Evolutionary conservation across 2,113 vertebrate species (phyloP), one percentile per base, ranked within the genome.

Genomic region (Callorhinus ursinus): DNA sequence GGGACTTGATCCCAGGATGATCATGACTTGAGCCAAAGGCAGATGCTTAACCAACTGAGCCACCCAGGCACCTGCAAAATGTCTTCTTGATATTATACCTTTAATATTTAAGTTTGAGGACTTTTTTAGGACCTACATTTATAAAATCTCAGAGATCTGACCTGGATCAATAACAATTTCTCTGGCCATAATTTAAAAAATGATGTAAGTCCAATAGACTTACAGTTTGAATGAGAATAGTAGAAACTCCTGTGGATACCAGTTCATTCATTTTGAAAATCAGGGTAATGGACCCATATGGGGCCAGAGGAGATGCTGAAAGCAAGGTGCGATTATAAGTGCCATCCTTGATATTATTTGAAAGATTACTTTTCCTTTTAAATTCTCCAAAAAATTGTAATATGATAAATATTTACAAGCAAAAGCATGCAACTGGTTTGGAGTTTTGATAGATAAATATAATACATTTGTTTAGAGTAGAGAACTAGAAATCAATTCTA

Each of bases 401-500:
- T 0, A 21, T 57, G 63, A 61, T 13, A 93, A 65, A 69, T 77
- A 85, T 82, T 84, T 87, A 85, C 33, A 95, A 90, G 65, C n/a
- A 81, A 71, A 96, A 90, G 1, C 16, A 15, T 11, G 5, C 49
- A 76, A 28, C 36, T 74, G 16, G 46, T 39, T 81, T 77, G 19
- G 21, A 22, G 21, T 65, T 95, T 96, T 86, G 83, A 24, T 89
- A 77, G 88, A 59, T 82, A 12, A 53, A 26, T 61, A 63, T 42
- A 59, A 83, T 22, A 91, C 15, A 26, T 63, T 77, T 92, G 55
- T 90, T 87, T 67, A 88, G 82, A 57, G 33, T 55, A 55, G 46
- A 46, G 49, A 96, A 77, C 21, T 36, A 94, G 57, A 93, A 88
- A 91, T 57, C 21, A 39, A 86, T 85, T 95, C 42, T 13, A 74